phyloP scores from a whole-genome alignment of 1,140 invertebrate genomes.

The Trichonephila clavata region DNA sequence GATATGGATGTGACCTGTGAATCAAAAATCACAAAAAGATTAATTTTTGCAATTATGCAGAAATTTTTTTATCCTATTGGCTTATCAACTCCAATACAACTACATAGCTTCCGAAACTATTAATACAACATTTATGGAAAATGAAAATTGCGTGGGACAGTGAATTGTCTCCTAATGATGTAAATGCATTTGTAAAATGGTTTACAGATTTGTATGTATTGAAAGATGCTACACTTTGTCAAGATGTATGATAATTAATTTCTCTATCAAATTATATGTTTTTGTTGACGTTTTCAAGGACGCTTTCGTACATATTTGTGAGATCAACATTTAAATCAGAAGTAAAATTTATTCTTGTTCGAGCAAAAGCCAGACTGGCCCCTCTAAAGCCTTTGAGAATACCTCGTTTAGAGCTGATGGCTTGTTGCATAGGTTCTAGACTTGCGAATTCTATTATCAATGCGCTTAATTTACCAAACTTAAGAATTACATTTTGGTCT shows the following conservation, averaged over 20 bases:
- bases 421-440: too few species aligned
- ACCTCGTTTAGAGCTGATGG: not conserved
- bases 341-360: constrained; percentile 30
- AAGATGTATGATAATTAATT: constrained; percentile 29
- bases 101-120: too few species aligned
- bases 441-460: not conserved
- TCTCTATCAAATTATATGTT: not conserved
- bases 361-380: constrained; percentile 63
- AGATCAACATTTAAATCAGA: constrained; percentile 39
- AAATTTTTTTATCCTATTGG: constrained; percentile 31
- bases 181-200: too few species aligned
- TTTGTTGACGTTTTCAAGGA: not conserved
- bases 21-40: constrained; percentile 37
- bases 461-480: too few species aligned
- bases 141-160: too few species aligned
- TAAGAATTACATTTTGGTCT: too few species aligned
- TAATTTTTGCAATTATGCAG: not conserved
- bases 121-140: too few species aligned
- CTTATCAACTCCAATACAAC: constrained; percentile 35
- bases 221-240: constrained; percentile 38
- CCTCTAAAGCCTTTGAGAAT: not conserved
- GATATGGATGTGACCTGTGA: not conserved
- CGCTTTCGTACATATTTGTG: constrained; percentile 26
- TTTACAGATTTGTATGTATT: not conserved
- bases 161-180: too few species aligned